A percentile compares a stretch with the other conserved stretches of the same genome.
Evolutionary conservation across 2,888 invertebrate species (phyloP).

Genomic region (Pasiphila rectangulata): DNA sequence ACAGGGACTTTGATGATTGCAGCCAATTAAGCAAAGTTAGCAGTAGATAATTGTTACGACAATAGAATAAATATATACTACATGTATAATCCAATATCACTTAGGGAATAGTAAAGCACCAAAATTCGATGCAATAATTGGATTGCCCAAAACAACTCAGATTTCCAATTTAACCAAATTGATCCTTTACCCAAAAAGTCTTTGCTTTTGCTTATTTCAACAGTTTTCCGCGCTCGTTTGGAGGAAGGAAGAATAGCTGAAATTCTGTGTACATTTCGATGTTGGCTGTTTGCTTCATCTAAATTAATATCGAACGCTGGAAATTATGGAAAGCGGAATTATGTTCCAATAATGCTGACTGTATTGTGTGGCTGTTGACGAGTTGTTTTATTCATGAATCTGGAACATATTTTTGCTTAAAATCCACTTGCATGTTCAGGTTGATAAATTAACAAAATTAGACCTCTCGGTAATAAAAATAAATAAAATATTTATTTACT

Average conservation of each 20-base stretch:
- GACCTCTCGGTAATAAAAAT: no score
- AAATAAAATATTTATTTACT: no score
- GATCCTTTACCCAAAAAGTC: constrained; percentile 53
- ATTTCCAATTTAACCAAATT: constrained; percentile 47
- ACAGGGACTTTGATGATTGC: constrained; percentile 14
- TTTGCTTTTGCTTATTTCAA: constrained; percentile 54
- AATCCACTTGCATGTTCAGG: background rate
- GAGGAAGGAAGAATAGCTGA: constrained; percentile 45
- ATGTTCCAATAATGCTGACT: constrained; percentile 42
- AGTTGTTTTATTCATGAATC: constrained; percentile 28
- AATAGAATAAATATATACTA: no score
- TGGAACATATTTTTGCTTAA: constrained; percentile 6
- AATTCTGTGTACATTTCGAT: constrained; percentile 44
- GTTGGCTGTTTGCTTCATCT: constrained; percentile 48
- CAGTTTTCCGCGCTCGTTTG: constrained; percentile 46
- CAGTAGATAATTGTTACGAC: no score
- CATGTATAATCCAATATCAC: constrained; percentile 3
- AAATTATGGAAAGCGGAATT: constrained; percentile 50
- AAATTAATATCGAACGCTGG: constrained; percentile 55
- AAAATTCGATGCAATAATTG: constrained; percentile 34
- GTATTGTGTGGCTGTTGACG: constrained; percentile 27
- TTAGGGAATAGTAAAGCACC: constrained; percentile 12
- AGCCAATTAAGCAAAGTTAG: constrained; percentile 3
- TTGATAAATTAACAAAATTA: background rate
- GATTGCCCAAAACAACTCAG: constrained; percentile 41